phyloP scores from a whole-genome alignment of 1,140 invertebrate genomes.

The Caligus rogercresseyi region DNA sequence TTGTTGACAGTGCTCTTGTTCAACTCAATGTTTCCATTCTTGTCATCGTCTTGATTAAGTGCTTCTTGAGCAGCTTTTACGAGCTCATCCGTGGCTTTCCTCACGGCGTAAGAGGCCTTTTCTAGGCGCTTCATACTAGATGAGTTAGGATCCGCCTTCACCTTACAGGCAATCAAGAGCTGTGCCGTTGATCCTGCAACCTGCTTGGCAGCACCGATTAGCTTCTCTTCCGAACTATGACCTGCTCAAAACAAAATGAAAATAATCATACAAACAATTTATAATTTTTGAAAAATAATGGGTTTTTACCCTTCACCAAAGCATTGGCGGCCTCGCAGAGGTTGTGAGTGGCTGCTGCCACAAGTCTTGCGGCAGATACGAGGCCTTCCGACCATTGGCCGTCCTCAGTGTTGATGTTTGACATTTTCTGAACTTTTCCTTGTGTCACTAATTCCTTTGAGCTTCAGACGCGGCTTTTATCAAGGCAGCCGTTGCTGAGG shows the following conservation, averaged over 20 bases:
- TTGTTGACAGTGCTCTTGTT: conserved; percentile 13
- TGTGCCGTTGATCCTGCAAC: conserved; percentile 94
- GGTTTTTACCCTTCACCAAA: conserved; percentile 67
- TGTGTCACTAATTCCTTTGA: conserved; percentile 78
- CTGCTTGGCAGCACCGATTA: conserved; percentile 78
- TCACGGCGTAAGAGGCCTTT: conserved; percentile 88
- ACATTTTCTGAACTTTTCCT: conserved; percentile 35
- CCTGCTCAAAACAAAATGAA: not conserved
- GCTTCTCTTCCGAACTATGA: conserved; percentile 76
- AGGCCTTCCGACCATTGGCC: conserved; percentile 97
- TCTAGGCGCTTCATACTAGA: conserved; percentile 58
- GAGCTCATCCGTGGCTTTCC: conserved; percentile 88
- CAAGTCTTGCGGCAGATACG: conserved; percentile 80
- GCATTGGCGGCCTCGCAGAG: conserved; percentile 93
- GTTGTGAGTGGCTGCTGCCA: conserved; percentile 90
- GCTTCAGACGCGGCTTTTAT: conserved; percentile 90
- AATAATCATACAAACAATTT: not conserved
- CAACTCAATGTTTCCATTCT: conserved; percentile 6
- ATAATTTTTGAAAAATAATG: not conserved
- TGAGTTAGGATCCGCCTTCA: conserved; percentile 88
- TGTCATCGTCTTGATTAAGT: conserved; percentile 68
- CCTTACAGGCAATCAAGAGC: conserved; percentile 89
- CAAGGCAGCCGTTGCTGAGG: conserved; percentile 81
- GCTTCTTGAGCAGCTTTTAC: conserved; percentile 83
- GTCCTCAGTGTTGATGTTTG: conserved; percentile 43